Base-by-base conservation (phyloP, 1,140 invertebrate species). In the Augochlora pura region DNA sequence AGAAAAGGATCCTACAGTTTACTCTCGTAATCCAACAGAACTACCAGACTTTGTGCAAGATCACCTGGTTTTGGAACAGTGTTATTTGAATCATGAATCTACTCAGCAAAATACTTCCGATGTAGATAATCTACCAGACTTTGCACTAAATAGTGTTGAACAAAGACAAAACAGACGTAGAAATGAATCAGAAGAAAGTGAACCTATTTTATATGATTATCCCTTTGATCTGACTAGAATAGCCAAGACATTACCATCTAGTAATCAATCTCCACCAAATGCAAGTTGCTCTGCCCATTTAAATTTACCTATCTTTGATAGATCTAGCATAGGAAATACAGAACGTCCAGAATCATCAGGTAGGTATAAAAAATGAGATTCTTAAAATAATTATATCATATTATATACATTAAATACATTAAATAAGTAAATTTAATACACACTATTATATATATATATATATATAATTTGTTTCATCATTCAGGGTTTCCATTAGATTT, bases 31-130 rank as follows among this genome's bases (percentile, higher is more conserved):
- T 82, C 91, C 93, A 0, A 94, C 93, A 14, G 93, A 93, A 73
- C 83, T 95, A 23, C 94, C 94, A 10, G 94, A 95, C 81, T 95
- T 95, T 89, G 94, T 95, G 14, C 94, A 95, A 81, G 94, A 95
- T 89, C 94, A 95, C 88, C 86, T 95, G 49, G 93, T 94, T 16
- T 91, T 94, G n/a, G 94, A 95, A 77, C 94, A 94, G 67, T 93
- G 93, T 84, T 94, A 93, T 77, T 82, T 92, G 81, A 91, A 93
- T 52, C 88, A 91, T 21, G 89, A 91, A 27, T 67, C 84, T 3
- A 77, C 81, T 71, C 87, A 62, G 18, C 86, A 78, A 32, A 64
- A 79, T 5, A 80, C 87, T 63, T 86, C 89, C 14, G 93, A 93
- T 60, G 84, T 93, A 2, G 93, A 94, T 25, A 93, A 93, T 90